A percentile compares a stretch with the other conserved stretches of the same genome.
Conservation (phyloP, 2,113 vertebrate species). For the Hypanus sabinus region DNA sequence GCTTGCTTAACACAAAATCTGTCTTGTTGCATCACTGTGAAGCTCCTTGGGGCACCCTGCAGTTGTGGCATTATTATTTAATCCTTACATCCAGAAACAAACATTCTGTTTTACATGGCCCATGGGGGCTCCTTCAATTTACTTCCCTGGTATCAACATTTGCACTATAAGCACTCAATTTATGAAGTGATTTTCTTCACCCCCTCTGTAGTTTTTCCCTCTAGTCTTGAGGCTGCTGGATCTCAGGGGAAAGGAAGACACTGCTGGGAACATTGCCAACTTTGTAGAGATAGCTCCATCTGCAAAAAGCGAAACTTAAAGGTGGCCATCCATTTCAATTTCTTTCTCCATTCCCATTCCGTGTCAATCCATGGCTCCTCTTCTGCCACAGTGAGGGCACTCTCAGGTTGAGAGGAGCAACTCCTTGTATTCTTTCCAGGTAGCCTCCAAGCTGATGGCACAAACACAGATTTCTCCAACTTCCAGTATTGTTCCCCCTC, state of each 20-base stretch:
- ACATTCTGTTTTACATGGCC: background rate
- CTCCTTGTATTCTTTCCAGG: too few species aligned
- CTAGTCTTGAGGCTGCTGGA: background rate
- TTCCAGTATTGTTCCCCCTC: too few species aligned
- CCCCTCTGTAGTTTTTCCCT: background rate
- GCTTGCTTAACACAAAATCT: background rate
- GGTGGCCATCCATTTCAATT: too few species aligned
- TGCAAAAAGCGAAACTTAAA: too few species aligned
- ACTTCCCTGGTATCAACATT: background rate
- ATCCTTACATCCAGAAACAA: background rate
- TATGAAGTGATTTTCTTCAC: background rate
- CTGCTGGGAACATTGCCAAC: background rate
- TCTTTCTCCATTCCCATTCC: too few species aligned
- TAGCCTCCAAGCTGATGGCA: too few species aligned
- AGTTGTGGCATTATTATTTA: background rate
- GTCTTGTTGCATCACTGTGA: background rate
- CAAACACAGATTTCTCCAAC: too few species aligned
- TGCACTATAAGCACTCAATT: background rate
- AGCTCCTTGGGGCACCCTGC: background rate
- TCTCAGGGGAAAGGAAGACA: background rate
- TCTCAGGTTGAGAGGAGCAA: too few species aligned
- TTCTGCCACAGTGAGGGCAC: too few species aligned
- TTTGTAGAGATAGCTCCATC: background rate
- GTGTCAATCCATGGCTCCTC: too few species aligned
- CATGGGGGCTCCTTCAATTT: background rate